Evolutionary conservation across 2,113 vertebrate genomes (phyloP).

Genomic region (Ammodytes marinus): DNA sequence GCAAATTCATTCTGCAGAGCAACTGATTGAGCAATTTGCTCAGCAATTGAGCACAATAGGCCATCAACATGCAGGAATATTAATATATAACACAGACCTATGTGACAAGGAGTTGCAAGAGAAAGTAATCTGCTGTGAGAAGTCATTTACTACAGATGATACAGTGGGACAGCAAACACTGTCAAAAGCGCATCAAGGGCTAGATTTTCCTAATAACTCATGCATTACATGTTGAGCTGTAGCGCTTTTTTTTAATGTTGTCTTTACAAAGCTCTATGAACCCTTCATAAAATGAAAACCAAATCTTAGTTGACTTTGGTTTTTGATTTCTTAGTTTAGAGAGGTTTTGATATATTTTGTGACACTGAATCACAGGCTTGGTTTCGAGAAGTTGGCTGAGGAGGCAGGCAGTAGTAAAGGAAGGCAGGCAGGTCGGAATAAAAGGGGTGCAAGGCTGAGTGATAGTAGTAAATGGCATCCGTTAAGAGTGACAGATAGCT

Average conservation of each 20-base stretch:
- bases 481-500: constrained; percentile 12
- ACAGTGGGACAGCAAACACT: background rate
- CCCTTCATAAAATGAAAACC: background rate
- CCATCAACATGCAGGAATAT: constrained; percentile 60
- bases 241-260: background rate
- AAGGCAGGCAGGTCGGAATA: constrained; percentile 5
- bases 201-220: background rate
- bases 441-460: background rate
- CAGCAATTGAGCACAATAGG: constrained; percentile 75
- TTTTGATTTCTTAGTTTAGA: background rate
- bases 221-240: background rate
- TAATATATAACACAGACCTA: constrained; percentile 53
- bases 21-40: constrained; percentile 80
- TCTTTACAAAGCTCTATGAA: background rate
- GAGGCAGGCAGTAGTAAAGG: background rate
- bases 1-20: constrained; percentile 76
- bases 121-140: constrained; percentile 1
- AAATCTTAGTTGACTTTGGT: background rate
- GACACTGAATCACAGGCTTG: background rate
- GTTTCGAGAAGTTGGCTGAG: constrained; percentile 6
- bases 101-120: constrained; percentile 18
- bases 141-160: constrained; percentile 34
- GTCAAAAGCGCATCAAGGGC: background rate
- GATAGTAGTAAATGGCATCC: background rate
- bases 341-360: constrained; percentile 1